These are phyloP conservation scores for Drosophila guanche DNA, from an alignment of 1,140 invertebrate genomes.

Conservation along the genomic window DNA sequence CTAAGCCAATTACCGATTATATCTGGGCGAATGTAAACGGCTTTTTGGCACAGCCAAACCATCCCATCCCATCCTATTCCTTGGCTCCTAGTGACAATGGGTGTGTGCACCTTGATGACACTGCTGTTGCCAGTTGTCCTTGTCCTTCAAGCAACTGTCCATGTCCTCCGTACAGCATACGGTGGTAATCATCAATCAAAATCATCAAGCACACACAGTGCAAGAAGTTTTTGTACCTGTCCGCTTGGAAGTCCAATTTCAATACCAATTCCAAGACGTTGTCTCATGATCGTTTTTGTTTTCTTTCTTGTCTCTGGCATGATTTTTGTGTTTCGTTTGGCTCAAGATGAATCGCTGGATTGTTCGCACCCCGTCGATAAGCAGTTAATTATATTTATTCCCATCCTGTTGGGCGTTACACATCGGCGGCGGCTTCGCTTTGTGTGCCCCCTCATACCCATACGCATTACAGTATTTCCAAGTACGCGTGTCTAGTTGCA, in stretches of 20 bases:
- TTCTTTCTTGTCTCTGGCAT: conserved; percentile 43
- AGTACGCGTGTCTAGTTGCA: conserved; percentile 78
- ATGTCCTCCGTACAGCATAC: conserved; percentile 38
- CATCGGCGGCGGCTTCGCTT: conserved; percentile 53
- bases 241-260: conserved; percentile 10
- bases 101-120: conserved; percentile 23
- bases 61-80: conserved; percentile 21
- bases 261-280: conserved; percentile 6
- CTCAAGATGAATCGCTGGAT: conserved; percentile 69
- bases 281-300: conserved; percentile 1
- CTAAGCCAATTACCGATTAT: conserved; percentile 76
- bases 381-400: conserved; percentile 80
- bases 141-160: too few species aligned
- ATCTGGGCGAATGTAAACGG: conserved; percentile 64
- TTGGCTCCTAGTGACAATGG: conserved; percentile 27
- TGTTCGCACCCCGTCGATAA: conserved; percentile 80
- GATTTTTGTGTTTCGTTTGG: conserved; percentile 40
- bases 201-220: conserved; percentile 38
- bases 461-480: conserved; percentile 51
- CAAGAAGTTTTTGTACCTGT: conserved; percentile 37
- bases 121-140: conserved; percentile 11
- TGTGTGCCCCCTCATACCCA: conserved; percentile 18
- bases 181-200: conserved; percentile 60
- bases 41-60: conserved; percentile 33
- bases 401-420: conserved; percentile 65